Base-by-base conservation (phyloP, 2,113 vertebrate species). In the Periophthalmus modestus region DNA sequence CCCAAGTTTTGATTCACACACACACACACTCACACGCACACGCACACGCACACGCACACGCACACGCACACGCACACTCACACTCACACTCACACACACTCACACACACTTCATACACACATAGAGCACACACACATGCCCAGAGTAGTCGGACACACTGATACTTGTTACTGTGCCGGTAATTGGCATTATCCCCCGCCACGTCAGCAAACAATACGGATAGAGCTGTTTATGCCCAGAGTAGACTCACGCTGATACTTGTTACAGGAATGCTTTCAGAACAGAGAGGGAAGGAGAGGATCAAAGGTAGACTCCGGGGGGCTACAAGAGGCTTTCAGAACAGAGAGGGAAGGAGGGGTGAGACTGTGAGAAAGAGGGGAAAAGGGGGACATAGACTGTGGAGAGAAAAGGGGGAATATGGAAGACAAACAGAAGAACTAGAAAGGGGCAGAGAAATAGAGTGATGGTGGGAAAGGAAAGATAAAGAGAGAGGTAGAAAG, bases 131-230 rank as follows among this genome's bases (percentile, higher is more conserved):
- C n/a, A n/a, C n/a, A n/a, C n/a, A n/a, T 81, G 36, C 24, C 72
- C 21, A 52, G 16, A 6, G 55, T 55, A 61, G 54, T 55, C 33
- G 11, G 16, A 13, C 33, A 21, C 58, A 67, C 47, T 15, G 21
- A 24, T 23, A 43, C 62, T 65, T 19, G 62, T 65, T 65, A 65
- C 61, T 10, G 62, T 11, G 34, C 33, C 62, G 9, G 19, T 78
- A 84, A 73, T 63, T 80, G 68, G 28, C 36, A 50, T 10, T 74
- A 68, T 77, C 67, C 50, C n/a, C 24, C 73, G 52, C 33, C 69
- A 55, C 73, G 58, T 67, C 77, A 70, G 39, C 43, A 70, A 67
- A 71, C 72, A 80, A 71, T 81, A 66, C 43, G 4, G 46, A n/a
- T n/a, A n/a, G n/a, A n/a, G n/a, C n/a, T n/a, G n/a, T n/a, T n/a